Conservation (phyloP, 1,140 invertebrate genomes). For the Penaeus japonicus region DNA sequence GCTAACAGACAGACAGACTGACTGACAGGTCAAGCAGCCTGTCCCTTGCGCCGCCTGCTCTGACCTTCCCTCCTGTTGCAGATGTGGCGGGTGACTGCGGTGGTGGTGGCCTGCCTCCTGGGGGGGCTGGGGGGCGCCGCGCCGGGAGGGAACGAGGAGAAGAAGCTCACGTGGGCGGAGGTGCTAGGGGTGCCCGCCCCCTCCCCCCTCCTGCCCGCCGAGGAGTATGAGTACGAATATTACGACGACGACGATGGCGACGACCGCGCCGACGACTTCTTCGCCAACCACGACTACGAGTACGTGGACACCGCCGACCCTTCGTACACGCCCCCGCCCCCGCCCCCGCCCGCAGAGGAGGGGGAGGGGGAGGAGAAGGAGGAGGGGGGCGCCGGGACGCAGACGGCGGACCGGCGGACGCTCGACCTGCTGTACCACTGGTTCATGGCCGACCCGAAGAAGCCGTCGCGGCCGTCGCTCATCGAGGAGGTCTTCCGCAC, state of each 20-base stretch:
- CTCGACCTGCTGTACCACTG: neutral
- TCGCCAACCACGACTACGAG: slow-evolving; percentile 26
- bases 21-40: neutral
- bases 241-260: neutral
- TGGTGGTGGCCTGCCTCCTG: neutral
- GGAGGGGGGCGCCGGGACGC: neutral
- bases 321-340: neutral
- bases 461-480: slow-evolving; percentile 3
- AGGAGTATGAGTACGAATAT: neutral
- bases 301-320: slow-evolving; percentile 32
- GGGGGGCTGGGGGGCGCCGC: neutral
- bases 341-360: too few relatives aligned
- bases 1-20: neutral
- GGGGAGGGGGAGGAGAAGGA: neutral
- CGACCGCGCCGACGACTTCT: slow-evolving; percentile 6
- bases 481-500: slow-evolving; percentile 22
- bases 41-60: neutral
- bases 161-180: slow-evolving; percentile 23
- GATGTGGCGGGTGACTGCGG: neutral
- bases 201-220: neutral
- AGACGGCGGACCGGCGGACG: slow-evolving; percentile 24
- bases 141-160: too few relatives aligned
- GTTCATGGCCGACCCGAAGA: neutral
- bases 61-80: neutral
- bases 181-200: neutral